phyloP scores from a whole-genome alignment of 2,888 invertebrate species.

The Plagiodera versicolora region DNA sequence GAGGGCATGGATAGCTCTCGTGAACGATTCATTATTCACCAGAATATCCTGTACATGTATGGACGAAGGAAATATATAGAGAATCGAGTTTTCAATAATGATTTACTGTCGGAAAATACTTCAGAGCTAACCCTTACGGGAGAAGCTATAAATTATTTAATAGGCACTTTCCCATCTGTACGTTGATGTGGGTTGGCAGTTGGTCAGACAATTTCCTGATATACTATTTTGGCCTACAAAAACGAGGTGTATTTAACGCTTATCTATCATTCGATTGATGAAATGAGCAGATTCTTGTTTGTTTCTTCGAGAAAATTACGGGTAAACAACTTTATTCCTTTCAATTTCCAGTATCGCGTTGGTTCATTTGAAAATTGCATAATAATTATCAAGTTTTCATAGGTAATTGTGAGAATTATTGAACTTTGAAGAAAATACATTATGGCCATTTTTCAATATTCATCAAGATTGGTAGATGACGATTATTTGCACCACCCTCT shows the following conservation, averaged over 20 bases:
- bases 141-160: slow-evolving; percentile 23
- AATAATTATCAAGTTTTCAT: too few relatives aligned
- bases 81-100: background rate
- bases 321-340: background rate
- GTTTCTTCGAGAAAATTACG: background rate
- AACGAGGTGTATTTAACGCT: background rate
- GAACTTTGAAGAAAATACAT: too few relatives aligned
- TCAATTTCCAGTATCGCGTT: too few relatives aligned
- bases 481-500: too few relatives aligned
- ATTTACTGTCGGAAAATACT: background rate
- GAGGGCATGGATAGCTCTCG: background rate
- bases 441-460: too few relatives aligned
- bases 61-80: background rate
- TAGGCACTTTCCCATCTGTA: slow-evolving; percentile 10
- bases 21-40: background rate
- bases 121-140: slow-evolving; percentile 1
- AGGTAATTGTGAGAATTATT: too few relatives aligned
- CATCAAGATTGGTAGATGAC: too few relatives aligned
- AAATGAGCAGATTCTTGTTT: background rate
- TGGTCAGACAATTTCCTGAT: slow-evolving; percentile 4
- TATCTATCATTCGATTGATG: background rate
- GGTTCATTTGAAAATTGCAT: too few relatives aligned
- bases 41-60: background rate
- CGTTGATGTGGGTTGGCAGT: slow-evolving; percentile 26
- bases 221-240: background rate